phyloP scores from a whole-genome alignment of 2,888 invertebrate genomes.

The Cistogaster globosa region DNA sequence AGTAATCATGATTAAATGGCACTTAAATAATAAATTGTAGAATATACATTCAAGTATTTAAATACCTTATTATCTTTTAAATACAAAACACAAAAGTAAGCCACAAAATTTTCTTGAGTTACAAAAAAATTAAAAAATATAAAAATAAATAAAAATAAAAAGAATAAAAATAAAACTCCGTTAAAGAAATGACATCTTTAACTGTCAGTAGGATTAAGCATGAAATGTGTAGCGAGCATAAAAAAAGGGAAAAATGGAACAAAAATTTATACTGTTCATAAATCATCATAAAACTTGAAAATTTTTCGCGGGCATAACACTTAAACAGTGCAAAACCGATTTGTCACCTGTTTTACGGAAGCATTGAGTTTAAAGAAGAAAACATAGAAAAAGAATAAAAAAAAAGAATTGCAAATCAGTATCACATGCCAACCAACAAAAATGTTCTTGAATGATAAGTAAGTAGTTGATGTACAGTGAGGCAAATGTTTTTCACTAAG shows the following conservation, averaged over 20 bases:
- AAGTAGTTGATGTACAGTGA: slow-evolving; percentile 42
- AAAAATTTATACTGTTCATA: slow-evolving; percentile 56
- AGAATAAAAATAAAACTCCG: not conserved
- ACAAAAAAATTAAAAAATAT: not conserved
- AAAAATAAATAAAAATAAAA: not conserved
- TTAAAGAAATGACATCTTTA: not conserved
- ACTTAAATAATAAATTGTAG: slow-evolving; percentile 14
- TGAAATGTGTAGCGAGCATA: slow-evolving; percentile 29
- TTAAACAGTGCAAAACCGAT: slow-evolving; percentile 69
- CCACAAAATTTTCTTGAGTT: not conserved
- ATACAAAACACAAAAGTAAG: not conserved
- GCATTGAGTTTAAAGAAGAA: slow-evolving; percentile 35
- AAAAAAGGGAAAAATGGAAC: slow-evolving; percentile 8
- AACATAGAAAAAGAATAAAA: slow-evolving; percentile 41
- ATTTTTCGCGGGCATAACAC: slow-evolving; percentile 59
- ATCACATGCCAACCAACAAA: slow-evolving; percentile 38
- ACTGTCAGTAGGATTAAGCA: slow-evolving; percentile 49
- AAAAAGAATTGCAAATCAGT: slow-evolving; percentile 62
- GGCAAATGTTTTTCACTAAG: not conserved
- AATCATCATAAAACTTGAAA: slow-evolving; percentile 64
- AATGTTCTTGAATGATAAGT: slow-evolving; percentile 27
- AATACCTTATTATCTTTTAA: not conserved
- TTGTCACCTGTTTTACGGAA: slow-evolving; percentile 68
- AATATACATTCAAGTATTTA: not conserved
- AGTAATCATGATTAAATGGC: slow-evolving; percentile 39